These are phyloP conservation scores for Rhinopithecus roxellana DNA, from an alignment of 2,113 vertebrate species.

Conservation along the genomic window DNA sequence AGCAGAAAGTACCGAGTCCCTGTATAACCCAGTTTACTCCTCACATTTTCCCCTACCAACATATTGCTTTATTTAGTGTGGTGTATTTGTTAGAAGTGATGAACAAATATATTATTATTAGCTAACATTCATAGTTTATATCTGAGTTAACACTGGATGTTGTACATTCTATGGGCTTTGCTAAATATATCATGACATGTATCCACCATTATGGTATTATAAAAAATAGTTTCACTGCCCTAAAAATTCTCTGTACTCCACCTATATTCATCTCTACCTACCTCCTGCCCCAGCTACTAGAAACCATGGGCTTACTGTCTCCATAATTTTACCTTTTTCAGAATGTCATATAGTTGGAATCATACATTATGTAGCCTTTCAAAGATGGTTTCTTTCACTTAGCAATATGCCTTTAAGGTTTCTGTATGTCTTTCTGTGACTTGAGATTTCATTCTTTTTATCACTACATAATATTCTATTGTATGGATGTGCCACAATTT, in stretches of 20 bases:
- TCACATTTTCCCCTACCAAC: background rate
- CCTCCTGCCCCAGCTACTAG: accelerated
- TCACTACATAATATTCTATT: background rate
- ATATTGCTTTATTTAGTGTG: background rate
- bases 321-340: background rate
- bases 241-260: background rate
- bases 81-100: background rate
- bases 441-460: background rate
- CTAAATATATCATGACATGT: background rate
- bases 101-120: background rate
- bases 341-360: background rate
- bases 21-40: accelerated
- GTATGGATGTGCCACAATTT: background rate
- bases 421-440: background rate
- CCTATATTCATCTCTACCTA: background rate
- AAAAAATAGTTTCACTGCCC: background rate
- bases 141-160: background rate
- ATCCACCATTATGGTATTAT: no score
- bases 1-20: background rate
- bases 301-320: background rate
- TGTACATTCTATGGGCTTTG: background rate
- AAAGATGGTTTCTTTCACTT: background rate
- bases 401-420: background rate
- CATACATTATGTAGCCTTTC: background rate
- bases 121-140: background rate